Conservation (phyloP, 2,797 vertebrate species). For the Propithecus perrieri region DNA sequence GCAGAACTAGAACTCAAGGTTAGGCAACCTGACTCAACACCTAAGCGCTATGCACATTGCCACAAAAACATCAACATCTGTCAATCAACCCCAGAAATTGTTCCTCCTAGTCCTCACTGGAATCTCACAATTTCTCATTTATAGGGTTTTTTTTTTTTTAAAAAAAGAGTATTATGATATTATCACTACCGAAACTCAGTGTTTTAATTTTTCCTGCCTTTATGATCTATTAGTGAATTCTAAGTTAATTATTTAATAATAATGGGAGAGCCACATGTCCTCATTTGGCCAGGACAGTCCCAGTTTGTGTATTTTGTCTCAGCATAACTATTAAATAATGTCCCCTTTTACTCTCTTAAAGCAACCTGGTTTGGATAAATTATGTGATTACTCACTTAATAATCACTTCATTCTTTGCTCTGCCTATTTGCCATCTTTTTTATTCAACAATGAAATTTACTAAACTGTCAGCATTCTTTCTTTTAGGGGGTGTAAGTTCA, state of each 20-base stretch:
- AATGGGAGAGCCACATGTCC: not conserved
- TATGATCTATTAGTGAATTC: not conserved
- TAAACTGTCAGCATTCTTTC: not conserved
- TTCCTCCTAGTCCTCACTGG: not conserved
- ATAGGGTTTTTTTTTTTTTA: not conserved
- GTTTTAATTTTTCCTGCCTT: conserved; percentile 8
- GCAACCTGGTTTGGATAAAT: not conserved
- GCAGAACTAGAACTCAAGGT: not conserved
- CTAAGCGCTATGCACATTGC: no score
- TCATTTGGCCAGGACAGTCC: not conserved
- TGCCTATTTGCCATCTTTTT: not conserved
- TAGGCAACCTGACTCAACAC: not conserved
- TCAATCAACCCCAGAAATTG: not conserved
- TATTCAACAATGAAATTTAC: not conserved
- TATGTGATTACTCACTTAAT: not conserved
- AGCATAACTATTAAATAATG: not conserved
- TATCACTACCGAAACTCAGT: not conserved
- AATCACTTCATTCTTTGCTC: not conserved
- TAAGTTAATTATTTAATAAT: not conserved
- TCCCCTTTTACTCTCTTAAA: not conserved
- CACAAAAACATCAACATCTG: not conserved
- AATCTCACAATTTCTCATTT: not conserved
- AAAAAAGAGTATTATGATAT: not conserved
- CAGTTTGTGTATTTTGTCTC: not conserved
- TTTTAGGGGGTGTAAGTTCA: not conserved